Percentiles rank a stretch among this genome's conserved stretches.
Evolutionary conservation across 2,888 invertebrate genomes (phyloP).

Genomic region (Lamellibrachia columna): DNA sequence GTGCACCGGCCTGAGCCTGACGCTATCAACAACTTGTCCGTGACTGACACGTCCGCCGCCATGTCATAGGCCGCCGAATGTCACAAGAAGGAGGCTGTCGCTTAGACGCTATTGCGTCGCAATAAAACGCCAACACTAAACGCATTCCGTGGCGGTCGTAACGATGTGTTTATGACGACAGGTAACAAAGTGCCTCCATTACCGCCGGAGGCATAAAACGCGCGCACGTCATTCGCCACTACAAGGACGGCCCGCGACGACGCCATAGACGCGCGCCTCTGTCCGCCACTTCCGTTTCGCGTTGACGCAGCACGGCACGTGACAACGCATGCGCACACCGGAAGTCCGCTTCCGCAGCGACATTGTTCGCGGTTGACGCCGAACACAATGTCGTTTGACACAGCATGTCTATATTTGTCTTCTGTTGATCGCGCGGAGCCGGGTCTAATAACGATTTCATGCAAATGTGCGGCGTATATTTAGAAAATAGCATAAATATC

Average conservation of each 20-base stretch:
- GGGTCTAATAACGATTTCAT: background rate
- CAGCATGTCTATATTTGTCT: background rate
- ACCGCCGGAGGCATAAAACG: background rate
- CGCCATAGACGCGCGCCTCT: background rate
- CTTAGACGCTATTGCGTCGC: conserved; percentile 5
- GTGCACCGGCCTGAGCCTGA: background rate
- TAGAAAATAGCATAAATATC: background rate
- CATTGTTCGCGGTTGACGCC: background rate
- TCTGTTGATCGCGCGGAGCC: background rate
- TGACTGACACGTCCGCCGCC: background rate
- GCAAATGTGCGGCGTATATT: background rate
- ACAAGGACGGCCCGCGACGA: background rate
- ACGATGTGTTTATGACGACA: background rate
- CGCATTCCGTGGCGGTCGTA: background rate
- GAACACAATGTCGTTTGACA: background rate
- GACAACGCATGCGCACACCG: background rate
- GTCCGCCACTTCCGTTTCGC: background rate
- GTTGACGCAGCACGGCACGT: background rate
- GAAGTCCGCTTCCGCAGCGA: background rate
- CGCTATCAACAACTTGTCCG: background rate
- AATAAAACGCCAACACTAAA: conserved; percentile 6
- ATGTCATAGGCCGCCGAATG: background rate
- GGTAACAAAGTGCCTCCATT: conserved; percentile 5
- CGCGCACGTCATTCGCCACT: background rate
- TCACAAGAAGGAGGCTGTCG: background rate